Conservation (phyloP, 37 sponge, comb jelly and placozoan species). For the Beroe ovata region DNA sequence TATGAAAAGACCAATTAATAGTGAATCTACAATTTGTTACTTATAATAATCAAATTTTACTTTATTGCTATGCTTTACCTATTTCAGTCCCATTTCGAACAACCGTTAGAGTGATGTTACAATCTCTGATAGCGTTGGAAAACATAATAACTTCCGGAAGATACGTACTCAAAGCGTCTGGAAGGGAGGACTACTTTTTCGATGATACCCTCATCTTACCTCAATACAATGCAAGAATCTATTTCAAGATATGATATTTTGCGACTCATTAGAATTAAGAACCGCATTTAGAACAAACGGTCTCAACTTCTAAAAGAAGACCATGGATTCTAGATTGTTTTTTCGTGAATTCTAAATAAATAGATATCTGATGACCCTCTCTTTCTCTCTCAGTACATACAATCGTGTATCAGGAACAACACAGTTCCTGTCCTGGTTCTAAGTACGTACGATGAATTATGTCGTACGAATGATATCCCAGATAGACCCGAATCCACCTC, state of each 20-base stretch:
- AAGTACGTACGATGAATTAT: constrained; percentile 31
- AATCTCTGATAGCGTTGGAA: background rate
- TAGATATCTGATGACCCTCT: too few species aligned
- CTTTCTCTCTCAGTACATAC: constrained; percentile 56
- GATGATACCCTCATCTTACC: constrained; percentile 2
- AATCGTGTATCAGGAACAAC: constrained; percentile 27
- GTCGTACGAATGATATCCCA: background rate
- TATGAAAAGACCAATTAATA: too few species aligned
- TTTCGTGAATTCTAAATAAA: too few species aligned
- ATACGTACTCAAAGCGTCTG: constrained; percentile 5
- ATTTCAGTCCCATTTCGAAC: constrained; percentile 46
- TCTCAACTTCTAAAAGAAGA: too few species aligned
- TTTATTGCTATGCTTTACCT: too few species aligned
- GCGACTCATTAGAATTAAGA: too few species aligned
- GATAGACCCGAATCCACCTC: background rate
- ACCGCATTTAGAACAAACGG: too few species aligned
- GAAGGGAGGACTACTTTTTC: constrained; percentile 35
- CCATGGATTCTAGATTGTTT: too few species aligned
- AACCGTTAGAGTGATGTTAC: background rate
- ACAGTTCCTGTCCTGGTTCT: constrained; percentile 8
- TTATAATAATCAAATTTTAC: too few species aligned
- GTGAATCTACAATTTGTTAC: too few species aligned
- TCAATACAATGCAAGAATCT: constrained; percentile 1
- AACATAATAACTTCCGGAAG: background rate
- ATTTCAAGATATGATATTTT: too few species aligned